A percentile compares a stretch with the other conserved stretches of the same genome.
Conservation (phyloP, 2,113 vertebrate genomes). For the Ahaetulla prasina region DNA sequence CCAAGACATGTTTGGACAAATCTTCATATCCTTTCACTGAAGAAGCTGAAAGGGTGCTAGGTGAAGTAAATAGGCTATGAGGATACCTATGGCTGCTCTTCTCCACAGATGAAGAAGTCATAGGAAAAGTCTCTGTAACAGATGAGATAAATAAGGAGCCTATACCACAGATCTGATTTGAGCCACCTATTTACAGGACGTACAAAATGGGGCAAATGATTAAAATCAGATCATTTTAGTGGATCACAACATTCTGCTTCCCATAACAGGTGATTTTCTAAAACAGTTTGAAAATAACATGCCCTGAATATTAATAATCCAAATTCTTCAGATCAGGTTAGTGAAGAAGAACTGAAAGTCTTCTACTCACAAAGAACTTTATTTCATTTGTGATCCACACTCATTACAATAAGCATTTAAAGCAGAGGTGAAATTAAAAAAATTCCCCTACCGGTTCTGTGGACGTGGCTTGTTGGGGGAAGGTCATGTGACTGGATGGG, state of each 20-base stretch:
- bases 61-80: constrained; percentile 53
- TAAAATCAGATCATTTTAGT: neutral
- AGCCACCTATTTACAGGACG: neutral
- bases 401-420: neutral
- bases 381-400: neutral
- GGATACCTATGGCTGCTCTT: constrained; percentile 52
- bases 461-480: too few species aligned
- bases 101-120: constrained; percentile 24
- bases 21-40: constrained; percentile 78
- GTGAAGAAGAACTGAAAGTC: neutral
- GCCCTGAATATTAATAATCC: neutral
- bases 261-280: neutral
- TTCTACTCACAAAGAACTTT: neutral
- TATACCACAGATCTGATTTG: neutral
- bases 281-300: neutral
- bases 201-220: neutral
- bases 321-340: neutral
- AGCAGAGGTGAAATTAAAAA: too few species aligned
- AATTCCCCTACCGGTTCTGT: too few species aligned
- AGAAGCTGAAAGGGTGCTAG: constrained; percentile 66
- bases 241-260: neutral
- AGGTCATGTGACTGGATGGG: too few species aligned
- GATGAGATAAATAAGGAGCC: neutral
- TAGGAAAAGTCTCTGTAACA: neutral
- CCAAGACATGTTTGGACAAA: constrained; percentile 77